These are phyloP conservation scores for Ctenopoma multispine DNA, from an alignment of 2,797 vertebrate genomes.

Conservation along the genomic window DNA sequence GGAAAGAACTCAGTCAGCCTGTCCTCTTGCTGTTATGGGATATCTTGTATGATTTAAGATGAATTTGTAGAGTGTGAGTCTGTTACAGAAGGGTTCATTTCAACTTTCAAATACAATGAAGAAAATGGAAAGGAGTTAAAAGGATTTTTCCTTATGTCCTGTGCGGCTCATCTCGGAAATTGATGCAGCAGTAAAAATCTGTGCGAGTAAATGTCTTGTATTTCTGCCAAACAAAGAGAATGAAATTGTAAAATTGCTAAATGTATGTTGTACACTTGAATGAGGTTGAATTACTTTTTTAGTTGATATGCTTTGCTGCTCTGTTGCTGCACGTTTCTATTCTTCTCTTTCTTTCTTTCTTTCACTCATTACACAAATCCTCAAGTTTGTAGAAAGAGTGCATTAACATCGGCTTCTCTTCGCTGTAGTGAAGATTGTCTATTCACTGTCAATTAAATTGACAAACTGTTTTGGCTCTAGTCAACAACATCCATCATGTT, in stretches of 20 bases:
- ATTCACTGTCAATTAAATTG: neutral
- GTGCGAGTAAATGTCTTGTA: neutral
- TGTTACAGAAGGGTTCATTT: slow-evolving; percentile 28
- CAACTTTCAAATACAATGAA: slow-evolving; percentile 38
- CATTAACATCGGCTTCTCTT: slow-evolving; percentile 18
- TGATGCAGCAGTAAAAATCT: slow-evolving; percentile 25
- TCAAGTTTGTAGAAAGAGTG: slow-evolving; percentile 2
- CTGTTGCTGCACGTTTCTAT: slow-evolving; percentile 15
- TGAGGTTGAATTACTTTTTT: slow-evolving; percentile 1
- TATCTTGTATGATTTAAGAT: slow-evolving; percentile 51
- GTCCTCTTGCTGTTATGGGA: slow-evolving; percentile 28
- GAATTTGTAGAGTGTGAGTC: slow-evolving; percentile 48
- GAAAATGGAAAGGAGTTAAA: slow-evolving; percentile 39
- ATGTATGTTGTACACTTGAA: slow-evolving; percentile 15
- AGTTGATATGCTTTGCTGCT: slow-evolving; percentile 9
- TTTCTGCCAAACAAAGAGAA: slow-evolving; percentile 32
- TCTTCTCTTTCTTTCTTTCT: slow-evolving; percentile 4
- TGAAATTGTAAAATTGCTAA: slow-evolving; percentile 22
- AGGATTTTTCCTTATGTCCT: slow-evolving; percentile 17
- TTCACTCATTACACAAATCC: slow-evolving; percentile 16
- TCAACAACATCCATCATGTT: neutral
- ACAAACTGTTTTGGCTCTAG: neutral
- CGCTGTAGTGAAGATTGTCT: neutral
- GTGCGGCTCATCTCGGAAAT: slow-evolving; percentile 38
- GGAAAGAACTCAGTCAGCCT: slow-evolving; percentile 43